Evolutionary conservation across 2,888 invertebrate genomes (phyloP), one percentile per base, ranked within the genome.

Genomic region (Endotricha flammealis): DNA sequence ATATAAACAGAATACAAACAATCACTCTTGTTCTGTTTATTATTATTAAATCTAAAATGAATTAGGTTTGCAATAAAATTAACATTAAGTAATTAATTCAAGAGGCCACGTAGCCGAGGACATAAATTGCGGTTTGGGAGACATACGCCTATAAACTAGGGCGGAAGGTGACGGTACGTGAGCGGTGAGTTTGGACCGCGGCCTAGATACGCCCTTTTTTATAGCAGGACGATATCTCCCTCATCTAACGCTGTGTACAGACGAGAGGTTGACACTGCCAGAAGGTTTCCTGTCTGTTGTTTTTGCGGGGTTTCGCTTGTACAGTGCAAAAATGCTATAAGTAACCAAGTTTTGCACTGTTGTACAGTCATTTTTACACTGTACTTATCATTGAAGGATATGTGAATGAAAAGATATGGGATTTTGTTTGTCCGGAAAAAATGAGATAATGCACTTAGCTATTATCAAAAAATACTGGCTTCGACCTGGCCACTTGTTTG

Each of bases 201-300:
- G 63, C 78, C 82, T 70, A 81, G 66, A 73, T 78, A 65, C 66
- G 64, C 60, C 53, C 59, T 72, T 81, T 81, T 85, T 85, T 85
- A 82, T 76, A 74, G 70, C 67, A 72, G 77, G 74, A 72, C 73
- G 66, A 65, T 82, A 83, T 83, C 81, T 64, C 70, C 64, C 70
- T 69, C 74, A 77, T 79, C 77, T 72, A 29, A 28, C 20, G 20
- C n/a, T n/a, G n/a, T n/a, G n/a, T n/a, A n/a, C n/a, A n/a, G n/a
- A n/a, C n/a, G n/a, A n/a, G n/a, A n/a, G n/a, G n/a, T n/a, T n/a
- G n/a, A 28, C 34, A 14, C 23, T 13, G n/a, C 30, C 14, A 22
- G 9, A 11, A 34, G 12, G 17, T 12, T 28, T 17, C 17, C 17
- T 17, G 22, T 8, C 27, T 34, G n/a, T n/a, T n/a, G n/a, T n/a